phyloP scores from a whole-genome alignment of 2,113 vertebrate genomes.

The Tauraco erythrolophus region DNA sequence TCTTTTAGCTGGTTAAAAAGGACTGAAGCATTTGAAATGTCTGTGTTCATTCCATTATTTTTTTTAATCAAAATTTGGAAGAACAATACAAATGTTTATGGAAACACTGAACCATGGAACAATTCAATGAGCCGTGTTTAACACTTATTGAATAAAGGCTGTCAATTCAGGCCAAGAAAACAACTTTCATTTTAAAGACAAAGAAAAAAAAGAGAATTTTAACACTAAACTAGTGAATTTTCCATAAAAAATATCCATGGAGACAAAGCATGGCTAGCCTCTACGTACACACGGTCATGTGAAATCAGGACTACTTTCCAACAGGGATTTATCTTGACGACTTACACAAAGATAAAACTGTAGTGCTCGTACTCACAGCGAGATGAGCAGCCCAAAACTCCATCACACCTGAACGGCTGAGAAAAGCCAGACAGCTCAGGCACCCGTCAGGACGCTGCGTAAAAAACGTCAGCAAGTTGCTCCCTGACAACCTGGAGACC shows the following conservation, averaged over 20 bases:
- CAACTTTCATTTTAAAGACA: not conserved
- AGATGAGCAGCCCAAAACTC: not conserved
- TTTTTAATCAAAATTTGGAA: not conserved
- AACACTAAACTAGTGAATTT: not conserved
- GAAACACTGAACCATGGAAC: constrained; percentile 5
- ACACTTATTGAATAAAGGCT: not conserved
- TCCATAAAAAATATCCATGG: not conserved
- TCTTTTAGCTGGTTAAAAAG: not conserved
- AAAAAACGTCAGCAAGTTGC: not conserved
- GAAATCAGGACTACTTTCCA: not conserved
- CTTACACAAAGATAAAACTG: not conserved
- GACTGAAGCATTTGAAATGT: not conserved
- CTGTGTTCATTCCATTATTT: not conserved
- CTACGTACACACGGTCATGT: not conserved
- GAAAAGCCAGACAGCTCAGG: not conserved
- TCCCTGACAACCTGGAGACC: not conserved
- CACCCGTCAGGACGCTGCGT: rapidly evolving
- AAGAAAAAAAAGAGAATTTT: not conserved
- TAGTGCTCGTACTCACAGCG: not conserved
- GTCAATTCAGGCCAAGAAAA: not conserved
- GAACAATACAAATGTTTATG: not conserved
- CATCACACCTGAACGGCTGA: not conserved
- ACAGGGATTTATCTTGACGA: not conserved
- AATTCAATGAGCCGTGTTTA: not conserved
- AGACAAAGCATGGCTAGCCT: not conserved